Base-by-base conservation (phyloP, 2,888 invertebrate species). In the Euproctis similis region DNA sequence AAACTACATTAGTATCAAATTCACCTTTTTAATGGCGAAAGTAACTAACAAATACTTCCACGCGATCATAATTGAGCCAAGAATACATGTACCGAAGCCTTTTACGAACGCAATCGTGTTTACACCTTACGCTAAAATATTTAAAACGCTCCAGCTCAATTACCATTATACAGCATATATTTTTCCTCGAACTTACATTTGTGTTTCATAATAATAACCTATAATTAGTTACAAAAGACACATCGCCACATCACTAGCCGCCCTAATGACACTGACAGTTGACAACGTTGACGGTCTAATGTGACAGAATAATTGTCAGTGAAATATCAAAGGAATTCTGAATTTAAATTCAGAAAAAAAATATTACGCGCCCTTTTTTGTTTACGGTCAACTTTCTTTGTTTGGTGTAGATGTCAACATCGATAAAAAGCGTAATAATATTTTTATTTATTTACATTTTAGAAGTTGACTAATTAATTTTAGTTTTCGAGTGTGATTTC, bases 301-400 rank as follows among this genome's bases (percentile, higher is more conserved):
- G 51, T 60, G 71, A 66, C 68, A 57, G 34, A 24, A 34, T 65
- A 67, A 70, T 67, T 59, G 57, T 47, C 24, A 30, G 39, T 30
- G 34, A 65, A 65, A 63, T 60, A 58, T 54, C 59, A 59, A 38
- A 32, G 36, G 31, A 26, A 30, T 25, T 27, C 24, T 20, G 3
- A 8, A 24, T 9, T 9, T 21, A 13, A 11, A 28, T 2, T 18
- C n/a, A n/a, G 24, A 4, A 16, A 9, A n/a, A n/a, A n/a, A n/a
- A n/a, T n/a, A n/a, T n/a, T n/a, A n/a, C n/a, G 13, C 10, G 8
- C 8, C 8, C 9, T 12, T 13, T 8, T 19, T 20, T 26, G 19
- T 20, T 20, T 20, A 9, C 8, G 24, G 14, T 24, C 14, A 24
- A 14, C 8, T 24, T 24, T 14, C 22, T 12, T 5, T 24, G 10